These are phyloP conservation scores for Calycopis cecrops DNA, from an alignment of 1,140 invertebrate species.

Conservation along the genomic window DNA sequence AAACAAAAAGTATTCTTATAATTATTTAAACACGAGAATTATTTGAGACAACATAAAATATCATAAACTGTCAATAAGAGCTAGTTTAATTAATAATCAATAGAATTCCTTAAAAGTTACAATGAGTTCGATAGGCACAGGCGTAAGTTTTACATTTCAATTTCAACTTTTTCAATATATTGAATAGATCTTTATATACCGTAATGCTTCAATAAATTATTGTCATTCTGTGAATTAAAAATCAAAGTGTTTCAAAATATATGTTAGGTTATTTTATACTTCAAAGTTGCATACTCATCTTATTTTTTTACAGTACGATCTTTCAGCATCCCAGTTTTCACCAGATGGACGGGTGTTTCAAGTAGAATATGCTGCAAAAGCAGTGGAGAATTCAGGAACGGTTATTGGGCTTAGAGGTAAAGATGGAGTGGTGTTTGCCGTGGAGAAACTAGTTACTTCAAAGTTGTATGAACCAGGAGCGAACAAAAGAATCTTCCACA, in stretches of 20 bases:
- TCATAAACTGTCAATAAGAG: background rate
- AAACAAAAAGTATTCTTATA: no score
- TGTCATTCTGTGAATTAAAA: no score
- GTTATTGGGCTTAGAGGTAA: constrained; percentile 95
- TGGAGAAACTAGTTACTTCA: constrained; percentile 98
- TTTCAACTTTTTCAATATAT: background rate
- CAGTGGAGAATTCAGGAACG: constrained; percentile 99
- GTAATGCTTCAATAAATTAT: background rate
- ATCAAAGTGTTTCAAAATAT: no score
- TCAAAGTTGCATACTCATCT: constrained; percentile 42
- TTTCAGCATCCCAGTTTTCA: constrained; percentile 99
- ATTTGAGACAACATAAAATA: background rate
- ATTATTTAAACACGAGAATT: background rate
- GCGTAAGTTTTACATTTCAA: constrained; percentile 78
- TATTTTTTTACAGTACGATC: constrained; percentile 89
- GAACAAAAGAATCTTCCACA: constrained; percentile 95
- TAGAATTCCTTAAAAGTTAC: constrained; percentile 16
- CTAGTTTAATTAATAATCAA: background rate
- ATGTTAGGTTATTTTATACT: constrained; percentile 29
- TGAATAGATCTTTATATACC: constrained; percentile 4
- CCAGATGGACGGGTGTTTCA: constrained; percentile 99
- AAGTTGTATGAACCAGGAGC: constrained; percentile 96
- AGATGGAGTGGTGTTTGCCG: constrained; percentile 97
- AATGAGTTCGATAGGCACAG: constrained; percentile 98
- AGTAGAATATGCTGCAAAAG: constrained; percentile 99